Conservation (phyloP, 2,797 vertebrate genomes). For the Odontamblyopus lacepedii region DNA sequence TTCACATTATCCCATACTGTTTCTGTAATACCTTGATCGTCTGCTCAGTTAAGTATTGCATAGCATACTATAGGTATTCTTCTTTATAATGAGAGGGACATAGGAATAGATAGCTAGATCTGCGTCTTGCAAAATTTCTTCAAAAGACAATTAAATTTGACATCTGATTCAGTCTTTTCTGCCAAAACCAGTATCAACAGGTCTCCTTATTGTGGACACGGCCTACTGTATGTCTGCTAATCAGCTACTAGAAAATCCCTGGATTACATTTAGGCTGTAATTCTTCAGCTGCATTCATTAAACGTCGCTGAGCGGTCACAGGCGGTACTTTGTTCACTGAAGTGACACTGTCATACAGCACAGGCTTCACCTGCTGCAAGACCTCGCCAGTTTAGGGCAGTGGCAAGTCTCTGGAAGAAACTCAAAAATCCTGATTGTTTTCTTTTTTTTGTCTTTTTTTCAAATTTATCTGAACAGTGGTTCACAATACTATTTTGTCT, state of each 20-base stretch:
- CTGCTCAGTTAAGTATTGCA: too few species aligned
- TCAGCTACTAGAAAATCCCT: constrained; percentile 80
- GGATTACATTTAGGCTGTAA: constrained; percentile 77
- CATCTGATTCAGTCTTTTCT: not conserved
- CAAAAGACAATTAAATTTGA: not conserved
- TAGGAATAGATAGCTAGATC: too few species aligned
- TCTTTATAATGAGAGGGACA: too few species aligned
- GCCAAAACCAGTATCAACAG: not conserved
- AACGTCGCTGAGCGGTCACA: constrained; percentile 29
- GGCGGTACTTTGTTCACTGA: constrained; percentile 63
- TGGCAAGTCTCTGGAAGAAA: constrained; percentile 4
- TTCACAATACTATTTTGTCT: not conserved
- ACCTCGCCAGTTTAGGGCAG: constrained; percentile 45
- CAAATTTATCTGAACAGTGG: not conserved
- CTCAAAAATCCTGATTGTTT: not conserved
- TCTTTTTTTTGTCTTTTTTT: too few species aligned
- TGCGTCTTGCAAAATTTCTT: not conserved
- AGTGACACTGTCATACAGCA: constrained; percentile 84
- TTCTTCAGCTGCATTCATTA: constrained; percentile 26
- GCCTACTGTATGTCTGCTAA: constrained; percentile 82
- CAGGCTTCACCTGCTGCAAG: constrained; percentile 76
- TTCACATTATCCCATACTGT: too few species aligned
- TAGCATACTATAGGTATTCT: too few species aligned
- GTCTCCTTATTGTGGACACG: not conserved
- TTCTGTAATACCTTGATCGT: too few species aligned